Evolutionary conservation across 2,888 invertebrate species (phyloP).

Genomic region (Ditula angustiorana): DNA sequence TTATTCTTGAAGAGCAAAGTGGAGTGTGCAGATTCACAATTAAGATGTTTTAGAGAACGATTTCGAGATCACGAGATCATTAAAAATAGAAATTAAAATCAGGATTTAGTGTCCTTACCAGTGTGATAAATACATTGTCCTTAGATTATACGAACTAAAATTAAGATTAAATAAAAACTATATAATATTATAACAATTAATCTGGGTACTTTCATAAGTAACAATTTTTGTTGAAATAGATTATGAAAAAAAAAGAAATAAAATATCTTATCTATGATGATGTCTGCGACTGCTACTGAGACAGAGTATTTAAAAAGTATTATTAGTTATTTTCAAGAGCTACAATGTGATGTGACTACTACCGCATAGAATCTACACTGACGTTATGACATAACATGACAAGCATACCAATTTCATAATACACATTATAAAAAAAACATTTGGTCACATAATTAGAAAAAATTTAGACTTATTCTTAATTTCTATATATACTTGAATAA

Average conservation of each 20-base stretch:
- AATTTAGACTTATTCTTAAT: constrained; percentile 65
- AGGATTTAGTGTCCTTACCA: neutral
- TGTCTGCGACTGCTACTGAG: neutral
- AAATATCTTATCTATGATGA: neutral
- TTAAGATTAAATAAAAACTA: neutral
- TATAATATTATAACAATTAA: neutral
- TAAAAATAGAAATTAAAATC: neutral
- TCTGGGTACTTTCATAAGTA: neutral
- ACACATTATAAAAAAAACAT: constrained; percentile 56
- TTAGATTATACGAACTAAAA: neutral
- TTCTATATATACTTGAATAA: constrained; percentile 73
- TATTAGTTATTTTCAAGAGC: neutral
- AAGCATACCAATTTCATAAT: constrained; percentile 51
- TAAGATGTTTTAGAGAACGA: neutral
- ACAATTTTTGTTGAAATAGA: neutral
- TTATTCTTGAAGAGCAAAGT: neutral
- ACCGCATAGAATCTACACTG: neutral
- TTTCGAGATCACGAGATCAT: neutral
- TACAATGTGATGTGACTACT: neutral
- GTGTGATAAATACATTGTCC: neutral
- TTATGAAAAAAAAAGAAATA: neutral
- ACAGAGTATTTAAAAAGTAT: neutral
- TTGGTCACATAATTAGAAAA: constrained; percentile 76
- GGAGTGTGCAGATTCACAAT: neutral
- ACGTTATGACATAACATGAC: constrained; percentile 38